A percentile compares a stretch with the other conserved stretches of the same genome.
Conservation (phyloP, 2,888 invertebrate species). For the Hemithea aestivaria region DNA sequence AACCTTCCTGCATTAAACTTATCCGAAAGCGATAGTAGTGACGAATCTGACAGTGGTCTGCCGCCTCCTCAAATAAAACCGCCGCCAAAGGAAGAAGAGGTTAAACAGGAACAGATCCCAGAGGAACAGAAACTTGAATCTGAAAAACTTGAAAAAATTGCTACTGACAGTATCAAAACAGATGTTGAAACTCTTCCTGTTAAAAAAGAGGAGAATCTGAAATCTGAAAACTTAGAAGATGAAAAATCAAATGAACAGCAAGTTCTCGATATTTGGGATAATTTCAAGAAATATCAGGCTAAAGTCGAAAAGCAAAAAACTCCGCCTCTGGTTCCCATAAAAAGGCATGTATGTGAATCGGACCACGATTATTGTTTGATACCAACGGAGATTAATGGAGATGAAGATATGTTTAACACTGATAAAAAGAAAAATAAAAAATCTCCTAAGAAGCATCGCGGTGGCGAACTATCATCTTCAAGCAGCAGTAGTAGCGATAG, state of each 20-base stretch:
- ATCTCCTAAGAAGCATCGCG: slow-evolving; percentile 69
- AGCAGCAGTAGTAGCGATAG: slow-evolving; percentile 88
- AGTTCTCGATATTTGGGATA: slow-evolving; percentile 87
- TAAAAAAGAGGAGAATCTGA: slow-evolving; percentile 45
- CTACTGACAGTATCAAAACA: too few species aligned
- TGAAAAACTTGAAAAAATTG: slow-evolving; percentile 23
- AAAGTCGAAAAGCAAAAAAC: slow-evolving; percentile 80
- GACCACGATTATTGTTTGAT: slow-evolving; percentile 88
- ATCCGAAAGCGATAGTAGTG: slow-evolving; percentile 90
- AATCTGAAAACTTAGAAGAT: slow-evolving; percentile 47
- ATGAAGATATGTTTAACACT: slow-evolving; percentile 58
- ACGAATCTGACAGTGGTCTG: slow-evolving; percentile 76
- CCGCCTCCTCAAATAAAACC: slow-evolving; percentile 40
- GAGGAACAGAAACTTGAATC: slow-evolving; percentile 30
- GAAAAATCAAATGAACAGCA: slow-evolving; percentile 79
- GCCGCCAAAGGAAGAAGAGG: slow-evolving; percentile 30
- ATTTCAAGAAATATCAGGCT: slow-evolving; percentile 86
- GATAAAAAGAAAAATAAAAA: slow-evolving; percentile 74
- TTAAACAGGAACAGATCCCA: slow-evolving; percentile 34
- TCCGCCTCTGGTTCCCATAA: slow-evolving; percentile 66
- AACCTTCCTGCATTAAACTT: slow-evolving; percentile 89
- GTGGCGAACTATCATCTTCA: slow-evolving; percentile 80
- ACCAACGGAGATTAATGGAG: slow-evolving; percentile 67
- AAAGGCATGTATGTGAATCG: slow-evolving; percentile 80
- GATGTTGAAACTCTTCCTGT: slow-evolving; percentile 14